phyloP scores from a whole-genome alignment of 2,113 vertebrate genomes.

The Xenopus laevis region DNA sequence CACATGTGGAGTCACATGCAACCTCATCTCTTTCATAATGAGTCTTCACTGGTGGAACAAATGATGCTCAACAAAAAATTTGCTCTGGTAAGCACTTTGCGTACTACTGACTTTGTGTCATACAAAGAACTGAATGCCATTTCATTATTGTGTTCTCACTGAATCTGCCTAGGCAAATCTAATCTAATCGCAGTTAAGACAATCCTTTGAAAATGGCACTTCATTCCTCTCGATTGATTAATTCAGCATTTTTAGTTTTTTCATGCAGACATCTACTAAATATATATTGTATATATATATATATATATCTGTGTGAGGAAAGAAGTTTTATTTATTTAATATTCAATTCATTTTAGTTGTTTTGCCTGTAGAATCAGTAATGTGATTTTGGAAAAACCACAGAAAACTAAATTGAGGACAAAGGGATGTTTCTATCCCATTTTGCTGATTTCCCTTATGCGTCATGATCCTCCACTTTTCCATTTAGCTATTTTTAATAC shows the following conservation, averaged over 20 bases:
- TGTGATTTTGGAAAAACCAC: no score
- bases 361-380: no score
- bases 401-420: no score
- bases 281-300: no score
- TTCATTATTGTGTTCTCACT: neutral
- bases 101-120: neutral
- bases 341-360: no score
- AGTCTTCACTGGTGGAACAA: conserved; percentile 91
- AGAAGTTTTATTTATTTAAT: no score
- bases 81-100: conserved; percentile 79
- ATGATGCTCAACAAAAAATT: conserved; percentile 99
- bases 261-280: no score
- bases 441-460: conserved; percentile 27
- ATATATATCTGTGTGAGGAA: no score
- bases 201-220: neutral
- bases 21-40: conserved; percentile 95
- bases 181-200: neutral
- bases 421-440: neutral
- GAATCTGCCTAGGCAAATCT: neutral
- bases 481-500: conserved; percentile 27
- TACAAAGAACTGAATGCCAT: neutral
- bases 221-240: no score
- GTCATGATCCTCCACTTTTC: conserved; percentile 21
- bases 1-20: conserved; percentile 99
- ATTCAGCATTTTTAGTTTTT: no score